Evolutionary conservation across 2,797 vertebrate genomes (phyloP), one percentile per base, ranked within the genome.

Genomic region (Pangasius sanitwongsei): DNA sequence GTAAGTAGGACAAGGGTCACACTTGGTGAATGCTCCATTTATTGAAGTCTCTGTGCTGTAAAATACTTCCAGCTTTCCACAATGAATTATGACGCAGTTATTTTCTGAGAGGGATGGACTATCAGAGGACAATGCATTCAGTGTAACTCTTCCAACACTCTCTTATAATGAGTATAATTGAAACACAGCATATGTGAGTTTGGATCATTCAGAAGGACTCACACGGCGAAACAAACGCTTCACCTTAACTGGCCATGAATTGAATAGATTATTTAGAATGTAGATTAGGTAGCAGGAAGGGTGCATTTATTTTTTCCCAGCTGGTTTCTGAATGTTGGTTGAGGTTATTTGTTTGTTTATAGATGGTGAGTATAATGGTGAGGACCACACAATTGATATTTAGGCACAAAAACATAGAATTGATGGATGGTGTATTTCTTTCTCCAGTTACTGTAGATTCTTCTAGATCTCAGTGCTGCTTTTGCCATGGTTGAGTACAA

Each of bases 1-100:
- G 37, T 70, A 89, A 48, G 81, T 85, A 57, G 53, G 63, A 48
- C 82, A n/a, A 59, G 81, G 48, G 28, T 88, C 25, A 48, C 78
- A 78, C 87, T 75, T 78, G 72, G 31, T 57, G 61, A 67, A 25
- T 13, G 70, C 59, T 41, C 15, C 44, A 78, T 78, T 85, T 67
- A 75, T 53, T 61, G 25, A 84, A 88, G 87, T 78, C 57, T 31
- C 16, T 8, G 34, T 53, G 74, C 37, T 2, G 18, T 44, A 15
- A 80, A 78, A 78, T 34, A 63, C 41, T 57, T 44, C 18, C 12
- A 53, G 48, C 59, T 65, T 85, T 88, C 44, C 23, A 85, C 41
- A 8, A 41, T 57, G 44, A 78, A 57, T 20, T 67, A 69, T 31
- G 18, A 37, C 4, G 5, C 34, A 34, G 55, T 41, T 41, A 25